These are phyloP conservation scores for Cetonia aurata DNA, from an alignment of 2,888 invertebrate species.

Conservation along the genomic window DNA sequence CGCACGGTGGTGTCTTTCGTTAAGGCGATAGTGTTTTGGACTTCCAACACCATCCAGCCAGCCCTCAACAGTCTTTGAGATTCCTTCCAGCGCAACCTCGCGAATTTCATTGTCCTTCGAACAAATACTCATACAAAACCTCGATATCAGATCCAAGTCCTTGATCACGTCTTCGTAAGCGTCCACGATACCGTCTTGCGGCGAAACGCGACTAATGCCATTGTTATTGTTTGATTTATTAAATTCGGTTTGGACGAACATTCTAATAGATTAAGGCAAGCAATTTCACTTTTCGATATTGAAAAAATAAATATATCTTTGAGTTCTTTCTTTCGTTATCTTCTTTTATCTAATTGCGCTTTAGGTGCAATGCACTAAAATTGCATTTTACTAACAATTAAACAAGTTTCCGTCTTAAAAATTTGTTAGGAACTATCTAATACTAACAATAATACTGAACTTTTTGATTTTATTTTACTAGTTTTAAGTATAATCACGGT, in stretches of 20 bases:
- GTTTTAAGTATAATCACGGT: slow-evolving; percentile 7
- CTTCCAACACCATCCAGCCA: slow-evolving; percentile 70
- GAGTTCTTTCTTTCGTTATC: slow-evolving; percentile 19
- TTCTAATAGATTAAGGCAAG: slow-evolving; percentile 55
- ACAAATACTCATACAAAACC: slow-evolving; percentile 69
- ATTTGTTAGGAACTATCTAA: slow-evolving; percentile 58
- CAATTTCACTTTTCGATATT: slow-evolving; percentile 42
- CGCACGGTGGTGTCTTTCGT: slow-evolving; percentile 60
- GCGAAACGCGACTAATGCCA: slow-evolving; percentile 55
- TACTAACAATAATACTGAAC: slow-evolving; percentile 60
- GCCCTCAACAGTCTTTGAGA: slow-evolving; percentile 69
- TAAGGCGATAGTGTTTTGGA: slow-evolving; percentile 65
- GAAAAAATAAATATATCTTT: slow-evolving; percentile 45
- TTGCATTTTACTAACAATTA: background rate
- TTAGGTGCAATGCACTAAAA: slow-evolving; percentile 8
- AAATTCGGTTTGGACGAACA: slow-evolving; percentile 64
- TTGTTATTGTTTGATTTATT: slow-evolving; percentile 63
- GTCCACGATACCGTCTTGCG: slow-evolving; percentile 50
- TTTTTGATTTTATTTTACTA: slow-evolving; percentile 50
- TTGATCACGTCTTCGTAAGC: slow-evolving; percentile 58
- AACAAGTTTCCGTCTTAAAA: slow-evolving; percentile 18
- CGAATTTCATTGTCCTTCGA: slow-evolving; percentile 69
- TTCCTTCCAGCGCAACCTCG: slow-evolving; percentile 68
- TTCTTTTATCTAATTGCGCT: slow-evolving; percentile 27
- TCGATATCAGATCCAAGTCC: slow-evolving; percentile 68